phyloP scores from a whole-genome alignment of 2,888 invertebrate species.

The Hydraecia micacea region DNA sequence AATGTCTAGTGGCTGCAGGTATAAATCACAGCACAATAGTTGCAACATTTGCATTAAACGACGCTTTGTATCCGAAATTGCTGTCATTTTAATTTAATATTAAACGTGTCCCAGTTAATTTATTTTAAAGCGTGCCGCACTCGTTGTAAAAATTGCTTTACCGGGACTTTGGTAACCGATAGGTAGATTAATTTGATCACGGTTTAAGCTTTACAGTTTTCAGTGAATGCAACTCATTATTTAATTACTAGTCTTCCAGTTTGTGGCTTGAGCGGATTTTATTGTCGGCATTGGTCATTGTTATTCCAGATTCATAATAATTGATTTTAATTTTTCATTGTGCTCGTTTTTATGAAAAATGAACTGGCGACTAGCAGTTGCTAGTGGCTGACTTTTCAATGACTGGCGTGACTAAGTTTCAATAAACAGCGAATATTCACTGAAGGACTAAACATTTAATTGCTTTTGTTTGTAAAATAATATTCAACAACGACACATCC shows the following conservation, averaged over 20 bases:
- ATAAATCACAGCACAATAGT: conserved; percentile 80
- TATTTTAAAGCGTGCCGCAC: conserved; percentile 61
- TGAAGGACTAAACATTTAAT: neutral
- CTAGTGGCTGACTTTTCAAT: neutral
- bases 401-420: neutral
- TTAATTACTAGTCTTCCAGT: conserved; percentile 51
- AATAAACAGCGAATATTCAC: neutral
- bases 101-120: conserved; percentile 71
- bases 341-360: neutral
- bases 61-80: conserved; percentile 75
- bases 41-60: conserved; percentile 80
- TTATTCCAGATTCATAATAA: neutral
- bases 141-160: conserved; percentile 52
- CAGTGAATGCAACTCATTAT: conserved; percentile 47
- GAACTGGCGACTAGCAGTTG: too few species aligned
- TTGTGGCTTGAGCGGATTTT: conserved; percentile 23
- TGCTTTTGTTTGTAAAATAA: neutral
- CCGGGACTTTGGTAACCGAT: conserved; percentile 58
- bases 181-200: conserved; percentile 69
- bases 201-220: conserved; percentile 55
- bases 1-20: conserved; percentile 73
- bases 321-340: neutral
- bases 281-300: conserved; percentile 11
- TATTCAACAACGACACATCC: neutral
- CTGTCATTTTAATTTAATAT: conserved; percentile 80